A percentile compares a stretch with the other conserved stretches of the same genome.
These are phyloP conservation scores for Hylaeus volcanicus DNA, from an alignment of 1,140 invertebrate genomes.

Conservation along the genomic window DNA sequence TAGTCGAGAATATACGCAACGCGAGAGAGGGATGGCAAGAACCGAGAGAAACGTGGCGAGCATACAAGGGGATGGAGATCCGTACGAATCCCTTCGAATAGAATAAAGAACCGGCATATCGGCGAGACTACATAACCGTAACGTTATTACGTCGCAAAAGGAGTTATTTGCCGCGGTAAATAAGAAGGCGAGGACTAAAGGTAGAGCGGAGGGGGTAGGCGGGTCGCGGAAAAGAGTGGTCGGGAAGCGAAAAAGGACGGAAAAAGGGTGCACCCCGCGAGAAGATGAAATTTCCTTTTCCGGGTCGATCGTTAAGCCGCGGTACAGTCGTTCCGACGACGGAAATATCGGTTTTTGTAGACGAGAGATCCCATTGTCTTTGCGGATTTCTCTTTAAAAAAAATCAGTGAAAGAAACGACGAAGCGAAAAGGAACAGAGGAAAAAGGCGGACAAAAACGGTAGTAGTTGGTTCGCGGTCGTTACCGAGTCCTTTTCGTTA, in stretches of 20 bases:
- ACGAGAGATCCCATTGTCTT: constrained; percentile 57
- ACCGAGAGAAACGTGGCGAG: constrained; percentile 32
- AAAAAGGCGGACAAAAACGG: not conserved
- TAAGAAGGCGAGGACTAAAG: constrained; percentile 34
- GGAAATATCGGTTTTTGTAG: constrained; percentile 63
- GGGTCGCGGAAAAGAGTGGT: constrained; percentile 7
- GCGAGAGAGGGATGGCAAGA: not conserved
- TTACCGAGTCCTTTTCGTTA: not conserved
- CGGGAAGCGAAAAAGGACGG: constrained; percentile 17
- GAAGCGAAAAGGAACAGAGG: not conserved
- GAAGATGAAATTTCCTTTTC: constrained; percentile 65
- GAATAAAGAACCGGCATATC: constrained; percentile 51
- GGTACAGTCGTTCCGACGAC: constrained; percentile 44
- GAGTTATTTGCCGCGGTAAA: constrained; percentile 53
- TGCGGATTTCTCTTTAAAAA: constrained; percentile 27
- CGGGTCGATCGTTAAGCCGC: constrained; percentile 59
- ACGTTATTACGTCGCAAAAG: constrained; percentile 54
- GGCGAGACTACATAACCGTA: constrained; percentile 55
- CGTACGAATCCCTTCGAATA: constrained; percentile 42
- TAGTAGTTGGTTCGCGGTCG: not conserved
- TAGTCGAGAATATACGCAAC: constrained; percentile 25
- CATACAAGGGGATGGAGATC: constrained; percentile 30
- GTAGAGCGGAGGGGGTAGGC: too few relatives aligned
- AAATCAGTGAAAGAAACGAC: not conserved
- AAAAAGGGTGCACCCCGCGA: constrained; percentile 39